Evolutionary conservation across 2,113 vertebrate genomes (phyloP), one percentile per base, ranked within the genome.

Genomic region (Nycticorax nycticorax): DNA sequence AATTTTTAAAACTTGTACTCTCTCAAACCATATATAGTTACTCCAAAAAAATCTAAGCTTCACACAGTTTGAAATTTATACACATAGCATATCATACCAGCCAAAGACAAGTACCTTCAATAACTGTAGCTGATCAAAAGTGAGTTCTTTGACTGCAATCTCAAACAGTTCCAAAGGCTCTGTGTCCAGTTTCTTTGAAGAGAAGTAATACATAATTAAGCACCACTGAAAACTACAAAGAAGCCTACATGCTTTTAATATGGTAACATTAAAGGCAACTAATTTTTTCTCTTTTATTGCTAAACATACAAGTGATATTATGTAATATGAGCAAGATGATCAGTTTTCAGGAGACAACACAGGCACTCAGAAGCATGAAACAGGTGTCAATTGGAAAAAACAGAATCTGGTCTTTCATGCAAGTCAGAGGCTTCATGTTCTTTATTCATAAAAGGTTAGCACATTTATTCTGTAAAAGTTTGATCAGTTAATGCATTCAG

Each of bases 71-170:
- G 30, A 88, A 92, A 78, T 62, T 41, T 41, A 27, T 72, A 60
- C 22, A 43, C 8, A 3, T 0, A 60, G 45, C 3, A 13, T 9
- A 47, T 24, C 23, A n/a, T 18, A 66, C 5, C 12, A 78, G 63
- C 3, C 45, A 68, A 78, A 83, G 47, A 93, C 71, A 43, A 84
- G 85, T 98, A 99, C 99, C 99, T 99, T 99, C 85, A 99, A 84
- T 83, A 99, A 98, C 96, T 99, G 99, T 82, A 99, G 99, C 92
- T 99, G 99, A 94, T 99, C 98, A 97, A 98, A 99, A 0, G 99
- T 99, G 92, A 99, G 97, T 94, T 99, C 99, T 96, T 99, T 99
- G 33, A 99, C 99, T 75, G 99, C 99, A 86, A 99, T 99, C 98
- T 99, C 99, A 87, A 99, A 98, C 62, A 99, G 97, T 96, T 99